Evolutionary conservation across 2,888 invertebrate genomes (phyloP).

Genomic region (Amblyteles armatorius): DNA sequence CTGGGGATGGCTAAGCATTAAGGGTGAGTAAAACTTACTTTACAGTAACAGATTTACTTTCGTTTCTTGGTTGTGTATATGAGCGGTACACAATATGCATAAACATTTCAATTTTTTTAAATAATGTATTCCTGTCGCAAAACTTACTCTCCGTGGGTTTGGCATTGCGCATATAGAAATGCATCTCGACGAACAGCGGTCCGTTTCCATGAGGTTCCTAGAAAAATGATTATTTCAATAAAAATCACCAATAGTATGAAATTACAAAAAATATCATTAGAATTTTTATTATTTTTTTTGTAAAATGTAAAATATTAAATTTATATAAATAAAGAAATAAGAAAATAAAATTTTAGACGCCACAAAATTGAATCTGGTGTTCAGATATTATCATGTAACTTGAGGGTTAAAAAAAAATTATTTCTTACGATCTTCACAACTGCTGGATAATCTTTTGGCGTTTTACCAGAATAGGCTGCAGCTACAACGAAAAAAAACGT

Average conservation of each 20-base stretch:
- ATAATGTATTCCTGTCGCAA: background rate
- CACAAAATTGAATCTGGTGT: background rate
- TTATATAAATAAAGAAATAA: background rate
- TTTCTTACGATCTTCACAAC: conserved; percentile 93
- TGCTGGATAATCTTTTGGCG: conserved; percentile 87
- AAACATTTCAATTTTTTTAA: background rate
- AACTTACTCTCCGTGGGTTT: conserved; percentile 89
- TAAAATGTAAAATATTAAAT: background rate
- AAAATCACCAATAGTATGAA: background rate
- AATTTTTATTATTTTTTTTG: background rate
- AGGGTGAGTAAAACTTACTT: background rate
- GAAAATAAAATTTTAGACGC: background rate
- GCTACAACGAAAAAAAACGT: conserved; percentile 77
- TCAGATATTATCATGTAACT: background rate
- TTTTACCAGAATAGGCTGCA: conserved; percentile 85
- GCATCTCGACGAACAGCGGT: conserved; percentile 97
- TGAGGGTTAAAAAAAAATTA: background rate
- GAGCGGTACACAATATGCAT: background rate
- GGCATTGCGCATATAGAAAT: conserved; percentile 93
- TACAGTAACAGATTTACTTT: background rate
- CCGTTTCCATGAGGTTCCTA: conserved; percentile 97
- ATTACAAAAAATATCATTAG: conserved; percentile 9
- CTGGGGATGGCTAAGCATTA: background rate
- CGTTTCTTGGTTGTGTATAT: background rate
- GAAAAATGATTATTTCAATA: conserved; percentile 67